Conservation (phyloP, 2,888 invertebrate genomes). For the Epinotia nisella region DNA sequence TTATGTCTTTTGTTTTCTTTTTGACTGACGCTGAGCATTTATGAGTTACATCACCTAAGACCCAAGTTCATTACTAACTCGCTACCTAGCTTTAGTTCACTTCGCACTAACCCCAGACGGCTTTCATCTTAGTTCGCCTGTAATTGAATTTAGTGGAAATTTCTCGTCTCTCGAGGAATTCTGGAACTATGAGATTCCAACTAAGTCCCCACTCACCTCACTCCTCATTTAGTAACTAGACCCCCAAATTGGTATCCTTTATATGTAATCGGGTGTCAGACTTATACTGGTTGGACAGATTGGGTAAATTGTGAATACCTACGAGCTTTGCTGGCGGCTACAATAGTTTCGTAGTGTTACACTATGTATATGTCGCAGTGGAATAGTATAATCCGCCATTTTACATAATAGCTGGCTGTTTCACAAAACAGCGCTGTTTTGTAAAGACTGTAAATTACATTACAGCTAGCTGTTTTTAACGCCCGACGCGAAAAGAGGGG, state of each 20-base stretch:
- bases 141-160: constrained; percentile 1
- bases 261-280: neutral
- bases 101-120: neutral
- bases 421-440: no score
- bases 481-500: no score
- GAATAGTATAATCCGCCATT: no score
- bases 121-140: constrained; percentile 1
- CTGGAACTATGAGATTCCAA: neutral
- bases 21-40: neutral
- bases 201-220: neutral
- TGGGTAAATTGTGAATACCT: no score
- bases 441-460: no score
- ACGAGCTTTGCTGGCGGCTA: no score
- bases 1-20: no score
- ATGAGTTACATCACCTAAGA: neutral
- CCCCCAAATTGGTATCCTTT: neutral
- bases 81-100: neutral
- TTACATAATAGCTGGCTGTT: no score
- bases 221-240: neutral
- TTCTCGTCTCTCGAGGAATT: neutral
- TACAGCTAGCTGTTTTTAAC: no score
- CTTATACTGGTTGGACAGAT: no score
- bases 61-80: neutral
- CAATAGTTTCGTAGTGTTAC: no score
- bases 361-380: no score